These are phyloP conservation scores for Tapirus terrestris DNA, from an alignment of 2,113 vertebrate species.

Conservation along the genomic window DNA sequence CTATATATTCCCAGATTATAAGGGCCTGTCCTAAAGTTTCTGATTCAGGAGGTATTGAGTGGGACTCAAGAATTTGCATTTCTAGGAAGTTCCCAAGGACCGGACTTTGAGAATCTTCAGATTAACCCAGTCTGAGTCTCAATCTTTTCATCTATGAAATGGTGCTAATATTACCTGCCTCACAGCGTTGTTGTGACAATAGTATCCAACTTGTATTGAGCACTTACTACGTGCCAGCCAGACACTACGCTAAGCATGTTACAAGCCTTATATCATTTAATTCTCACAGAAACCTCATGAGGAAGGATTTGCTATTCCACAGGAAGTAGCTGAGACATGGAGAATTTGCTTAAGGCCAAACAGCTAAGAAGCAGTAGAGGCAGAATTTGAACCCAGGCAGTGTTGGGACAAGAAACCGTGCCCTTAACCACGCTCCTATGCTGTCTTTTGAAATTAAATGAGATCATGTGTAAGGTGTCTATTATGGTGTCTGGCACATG, in stretches of 20 bases:
- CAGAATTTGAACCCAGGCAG: background rate
- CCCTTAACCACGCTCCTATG: background rate
- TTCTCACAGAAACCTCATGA: background rate
- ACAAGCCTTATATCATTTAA: background rate
- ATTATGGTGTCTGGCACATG: background rate
- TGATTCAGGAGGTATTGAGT: background rate
- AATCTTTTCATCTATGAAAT: background rate
- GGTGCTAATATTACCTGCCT: background rate
- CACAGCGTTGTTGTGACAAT: background rate
- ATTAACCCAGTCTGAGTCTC: background rate
- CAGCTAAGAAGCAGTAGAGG: background rate
- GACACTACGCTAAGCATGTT: background rate
- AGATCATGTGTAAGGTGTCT: background rate
- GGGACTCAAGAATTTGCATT: background rate
- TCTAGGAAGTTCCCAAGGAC: background rate
- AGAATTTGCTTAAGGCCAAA: background rate
- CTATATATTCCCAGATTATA: background rate
- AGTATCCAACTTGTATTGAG: background rate
- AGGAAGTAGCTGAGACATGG: background rate
- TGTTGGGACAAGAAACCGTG: background rate
- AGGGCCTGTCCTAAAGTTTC: background rate
- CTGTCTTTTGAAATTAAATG: background rate
- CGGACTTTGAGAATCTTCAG: background rate
- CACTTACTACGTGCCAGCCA: background rate
- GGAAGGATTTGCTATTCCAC: background rate